Percentiles rank a stretch among this genome's conserved stretches.
phyloP scores from a whole-genome alignment of 2,113 vertebrate species.

The Campylomormyrus tamandua region DNA sequence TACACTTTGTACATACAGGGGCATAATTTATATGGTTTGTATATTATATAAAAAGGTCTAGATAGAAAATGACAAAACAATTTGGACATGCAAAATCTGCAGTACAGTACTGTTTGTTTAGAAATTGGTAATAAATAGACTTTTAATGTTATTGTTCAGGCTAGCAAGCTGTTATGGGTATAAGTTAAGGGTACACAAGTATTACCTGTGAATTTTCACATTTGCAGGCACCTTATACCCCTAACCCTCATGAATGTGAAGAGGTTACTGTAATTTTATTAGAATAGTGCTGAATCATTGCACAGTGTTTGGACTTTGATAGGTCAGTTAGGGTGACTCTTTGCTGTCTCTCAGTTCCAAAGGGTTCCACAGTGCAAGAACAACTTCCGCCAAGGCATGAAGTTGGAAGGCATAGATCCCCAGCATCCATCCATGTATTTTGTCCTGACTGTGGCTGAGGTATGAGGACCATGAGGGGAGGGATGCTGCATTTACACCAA shows the following conservation, averaged over 20 bases:
- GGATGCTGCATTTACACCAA: background rate
- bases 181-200: background rate
- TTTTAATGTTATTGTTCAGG: background rate
- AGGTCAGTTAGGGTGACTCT: background rate
- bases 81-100: background rate
- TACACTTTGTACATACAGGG: background rate
- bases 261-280: background rate
- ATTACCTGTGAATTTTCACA: background rate
- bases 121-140: background rate
- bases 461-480: slow-evolving; percentile 34
- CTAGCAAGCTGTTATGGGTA: background rate
- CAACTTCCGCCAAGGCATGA: slow-evolving; percentile 91
- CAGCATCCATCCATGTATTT: slow-evolving; percentile 98
- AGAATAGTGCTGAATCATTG: background rate
- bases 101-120: background rate
- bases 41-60: background rate
- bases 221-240: background rate
- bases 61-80: background rate
- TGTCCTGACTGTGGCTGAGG: slow-evolving; percentile 92
- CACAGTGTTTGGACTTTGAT: background rate
- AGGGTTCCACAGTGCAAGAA: slow-evolving; percentile 71
- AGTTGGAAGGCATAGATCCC: slow-evolving; percentile 91
- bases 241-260: background rate
- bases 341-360: slow-evolving; percentile 60
- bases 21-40: background rate